A percentile compares a stretch with the other conserved stretches of the same genome.
phyloP scores from a whole-genome alignment of 1,140 invertebrate species.

The Sminthurides bifidus region DNA sequence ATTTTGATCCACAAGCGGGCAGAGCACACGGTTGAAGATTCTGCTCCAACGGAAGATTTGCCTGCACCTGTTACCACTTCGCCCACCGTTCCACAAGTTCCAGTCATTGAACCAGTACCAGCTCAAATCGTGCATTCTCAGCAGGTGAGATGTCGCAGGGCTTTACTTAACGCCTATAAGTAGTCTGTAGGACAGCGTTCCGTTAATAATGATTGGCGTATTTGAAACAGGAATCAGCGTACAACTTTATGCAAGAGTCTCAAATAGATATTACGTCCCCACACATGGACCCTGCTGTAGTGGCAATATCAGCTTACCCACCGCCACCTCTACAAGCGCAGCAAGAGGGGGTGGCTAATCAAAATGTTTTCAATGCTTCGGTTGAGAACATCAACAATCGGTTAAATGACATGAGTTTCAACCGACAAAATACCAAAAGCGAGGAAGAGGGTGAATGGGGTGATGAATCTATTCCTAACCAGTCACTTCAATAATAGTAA shows the following conservation, averaged over 20 bases:
- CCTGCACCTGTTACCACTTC: neutral
- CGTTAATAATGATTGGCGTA: neutral
- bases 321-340: conserved; percentile 2
- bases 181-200: neutral
- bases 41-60: neutral
- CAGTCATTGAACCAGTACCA: conserved; percentile 10
- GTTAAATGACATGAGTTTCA: neutral
- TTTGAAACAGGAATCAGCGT: neutral
- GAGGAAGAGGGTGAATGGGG: conserved; percentile 8
- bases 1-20: conserved; percentile 5
- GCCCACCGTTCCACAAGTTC: neutral
- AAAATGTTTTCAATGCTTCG: conserved; percentile 1
- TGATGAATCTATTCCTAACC: neutral
- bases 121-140: conserved; percentile 4
- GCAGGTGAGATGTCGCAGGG: neutral
- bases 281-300: conserved; percentile 31
- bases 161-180: neutral
- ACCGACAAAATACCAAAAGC: conserved; percentile 1
- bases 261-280: conserved; percentile 23
- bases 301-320: conserved; percentile 21
- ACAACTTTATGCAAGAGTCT: conserved; percentile 31
- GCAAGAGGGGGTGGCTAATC: neutral
- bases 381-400: neutral
- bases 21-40: too few species aligned
- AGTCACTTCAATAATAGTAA: neutral